Percentiles rank a stretch among this genome's conserved stretches.
Evolutionary conservation across 2,113 vertebrate genomes (phyloP).

Genomic region (Gavia stellata): DNA sequence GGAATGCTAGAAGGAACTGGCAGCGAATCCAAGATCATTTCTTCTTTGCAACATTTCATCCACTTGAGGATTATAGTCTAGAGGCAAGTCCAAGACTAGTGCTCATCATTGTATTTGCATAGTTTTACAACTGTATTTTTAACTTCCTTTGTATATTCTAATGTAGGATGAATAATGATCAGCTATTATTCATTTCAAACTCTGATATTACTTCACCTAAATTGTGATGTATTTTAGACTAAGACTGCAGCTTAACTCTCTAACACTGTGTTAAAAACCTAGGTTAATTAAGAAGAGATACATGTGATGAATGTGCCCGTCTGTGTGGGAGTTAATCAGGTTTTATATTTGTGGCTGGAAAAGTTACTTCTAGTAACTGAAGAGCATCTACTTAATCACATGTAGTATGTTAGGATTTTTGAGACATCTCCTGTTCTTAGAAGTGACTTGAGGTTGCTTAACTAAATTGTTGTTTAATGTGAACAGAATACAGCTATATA

Average conservation of each 20-base stretch:
- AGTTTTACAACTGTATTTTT: not conserved
- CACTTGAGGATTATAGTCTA: constrained; percentile 83
- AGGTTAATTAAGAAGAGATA: not conserved
- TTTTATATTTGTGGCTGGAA: not conserved
- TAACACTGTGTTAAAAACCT: not conserved
- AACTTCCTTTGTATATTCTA: not conserved
- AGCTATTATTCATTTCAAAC: not conserved
- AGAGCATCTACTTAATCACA: not conserved
- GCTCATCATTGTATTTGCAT: not conserved
- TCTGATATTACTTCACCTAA: not conserved
- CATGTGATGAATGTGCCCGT: not conserved
- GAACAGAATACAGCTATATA: not conserved
- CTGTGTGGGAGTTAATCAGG: not conserved
- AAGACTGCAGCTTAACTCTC: not conserved
- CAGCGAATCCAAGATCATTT: constrained; percentile 92
- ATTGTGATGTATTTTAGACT: not conserved
- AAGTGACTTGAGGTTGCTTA: not conserved
- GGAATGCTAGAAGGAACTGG: constrained; percentile 93
- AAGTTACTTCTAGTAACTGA: not conserved
- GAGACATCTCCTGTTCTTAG: not conserved
- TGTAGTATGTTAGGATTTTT: not conserved
- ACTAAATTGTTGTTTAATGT: not conserved
- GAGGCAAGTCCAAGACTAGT: constrained; percentile 71
- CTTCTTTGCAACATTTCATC: constrained; percentile 88
- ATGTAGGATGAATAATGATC: not conserved